Percentiles rank a stretch among this genome's conserved stretches.
Conservation (phyloP, 2,113 vertebrate genomes). For the Clupea harengus region DNA sequence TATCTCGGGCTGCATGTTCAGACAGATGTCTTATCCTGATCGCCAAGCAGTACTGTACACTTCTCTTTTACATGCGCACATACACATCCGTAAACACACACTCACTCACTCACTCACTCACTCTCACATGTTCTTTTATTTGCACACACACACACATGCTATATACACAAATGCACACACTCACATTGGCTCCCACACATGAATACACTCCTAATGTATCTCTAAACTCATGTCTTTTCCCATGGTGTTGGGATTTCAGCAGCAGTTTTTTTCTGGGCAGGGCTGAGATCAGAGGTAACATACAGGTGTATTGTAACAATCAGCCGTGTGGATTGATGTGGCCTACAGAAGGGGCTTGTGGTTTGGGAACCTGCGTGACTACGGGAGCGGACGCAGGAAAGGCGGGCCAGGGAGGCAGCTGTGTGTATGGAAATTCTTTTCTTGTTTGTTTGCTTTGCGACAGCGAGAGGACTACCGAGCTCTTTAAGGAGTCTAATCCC, state of each 20-base stretch:
- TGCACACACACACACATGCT: background rate
- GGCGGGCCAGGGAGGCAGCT: constrained; percentile 62
- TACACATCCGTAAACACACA: background rate
- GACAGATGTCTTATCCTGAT: background rate
- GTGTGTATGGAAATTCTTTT: constrained; percentile 69
- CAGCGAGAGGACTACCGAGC: constrained; percentile 63
- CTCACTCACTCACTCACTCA: background rate
- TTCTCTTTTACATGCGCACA: background rate
- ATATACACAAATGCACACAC: background rate
- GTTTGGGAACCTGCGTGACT: constrained; percentile 62
- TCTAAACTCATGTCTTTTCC: background rate
- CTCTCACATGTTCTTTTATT: background rate
- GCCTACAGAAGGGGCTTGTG: constrained; percentile 59
- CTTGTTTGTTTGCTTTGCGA: constrained; percentile 68
- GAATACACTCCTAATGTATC: background rate
- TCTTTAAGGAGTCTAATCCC: constrained; percentile 64
- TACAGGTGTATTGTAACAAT: constrained; percentile 77
- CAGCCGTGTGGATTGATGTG: constrained; percentile 56
- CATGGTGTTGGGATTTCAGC: background rate
- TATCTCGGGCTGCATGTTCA: background rate
- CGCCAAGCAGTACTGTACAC: background rate
- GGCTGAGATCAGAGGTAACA: constrained; percentile 67
- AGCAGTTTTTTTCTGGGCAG: constrained; percentile 42
- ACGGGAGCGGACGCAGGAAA: constrained; percentile 41
- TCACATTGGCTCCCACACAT: background rate